Evolutionary conservation across 2,113 vertebrate species (phyloP).

Genomic region (Narcine bancroftii): DNA sequence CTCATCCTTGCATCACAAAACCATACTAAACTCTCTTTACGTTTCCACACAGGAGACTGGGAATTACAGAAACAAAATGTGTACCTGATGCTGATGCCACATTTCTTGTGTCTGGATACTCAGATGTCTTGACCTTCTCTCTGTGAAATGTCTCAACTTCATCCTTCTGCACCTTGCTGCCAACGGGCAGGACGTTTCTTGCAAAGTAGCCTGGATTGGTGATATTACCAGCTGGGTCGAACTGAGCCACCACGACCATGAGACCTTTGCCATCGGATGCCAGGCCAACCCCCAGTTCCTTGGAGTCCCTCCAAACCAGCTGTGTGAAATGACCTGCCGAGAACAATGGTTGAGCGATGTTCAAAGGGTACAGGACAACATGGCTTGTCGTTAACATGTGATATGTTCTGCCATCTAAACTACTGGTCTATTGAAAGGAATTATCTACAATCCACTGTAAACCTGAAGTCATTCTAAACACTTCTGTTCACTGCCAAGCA

Average conservation of each 20-base stretch:
- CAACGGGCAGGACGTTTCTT: slow-evolving; percentile 39
- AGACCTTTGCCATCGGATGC: slow-evolving; percentile 33
- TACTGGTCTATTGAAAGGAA: neutral
- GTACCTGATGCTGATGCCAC: neutral
- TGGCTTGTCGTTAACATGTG: neutral
- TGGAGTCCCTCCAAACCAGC: slow-evolving; percentile 37
- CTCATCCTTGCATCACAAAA: neutral
- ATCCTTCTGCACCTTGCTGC: slow-evolving; percentile 38
- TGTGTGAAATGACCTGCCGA: slow-evolving; percentile 42
- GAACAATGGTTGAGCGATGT: neutral
- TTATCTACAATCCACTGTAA: neutral
- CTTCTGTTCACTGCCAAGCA: neutral
- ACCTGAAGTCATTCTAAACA: neutral
- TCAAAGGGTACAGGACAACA: neutral
- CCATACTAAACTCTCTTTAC: neutral
- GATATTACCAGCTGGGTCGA: slow-evolving; percentile 36
- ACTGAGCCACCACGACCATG: slow-evolving; percentile 37
- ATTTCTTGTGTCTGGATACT: neutral
- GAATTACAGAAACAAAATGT: neutral
- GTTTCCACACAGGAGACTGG: neutral
- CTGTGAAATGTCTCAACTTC: neutral
- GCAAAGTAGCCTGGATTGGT: slow-evolving; percentile 39
- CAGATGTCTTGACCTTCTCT: neutral
- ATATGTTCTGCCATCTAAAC: neutral
- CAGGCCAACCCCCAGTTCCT: slow-evolving; percentile 13